phyloP scores from a whole-genome alignment of 2,113 vertebrate genomes.

The Myotis lucifugus region DNA sequence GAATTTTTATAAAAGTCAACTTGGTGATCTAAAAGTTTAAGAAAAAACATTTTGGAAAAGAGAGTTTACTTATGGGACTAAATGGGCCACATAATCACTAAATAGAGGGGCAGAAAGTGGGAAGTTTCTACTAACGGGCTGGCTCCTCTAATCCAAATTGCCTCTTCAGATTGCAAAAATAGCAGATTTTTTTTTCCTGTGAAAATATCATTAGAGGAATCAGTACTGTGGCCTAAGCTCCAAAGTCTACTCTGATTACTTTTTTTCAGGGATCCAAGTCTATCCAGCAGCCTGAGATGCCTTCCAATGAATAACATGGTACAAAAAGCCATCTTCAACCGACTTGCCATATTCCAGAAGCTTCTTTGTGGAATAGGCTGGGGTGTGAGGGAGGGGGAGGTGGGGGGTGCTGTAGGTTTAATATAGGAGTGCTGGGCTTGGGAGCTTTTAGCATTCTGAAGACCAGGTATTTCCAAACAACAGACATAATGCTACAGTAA shows the following conservation, averaged over 20 bases:
- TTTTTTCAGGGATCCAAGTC: not conserved
- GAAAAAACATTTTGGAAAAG: not conserved
- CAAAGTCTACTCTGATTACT: not conserved
- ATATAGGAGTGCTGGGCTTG: not conserved
- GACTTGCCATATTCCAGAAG: not conserved
- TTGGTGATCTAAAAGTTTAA: not conserved
- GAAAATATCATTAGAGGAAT: not conserved
- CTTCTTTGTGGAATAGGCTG: not conserved
- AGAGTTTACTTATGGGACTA: not conserved
- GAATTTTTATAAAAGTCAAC: not conserved
- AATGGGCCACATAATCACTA: not conserved
- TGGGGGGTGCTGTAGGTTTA: not conserved
- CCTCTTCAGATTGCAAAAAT: conserved; percentile 6
- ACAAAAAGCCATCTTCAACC: not conserved
- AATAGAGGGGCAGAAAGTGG: not conserved
- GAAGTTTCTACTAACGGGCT: not conserved
- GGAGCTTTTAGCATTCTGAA: not conserved
- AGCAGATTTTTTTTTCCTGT: conserved; percentile 10
- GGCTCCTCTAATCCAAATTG: not conserved
- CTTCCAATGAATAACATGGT: not conserved
- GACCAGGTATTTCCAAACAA: not conserved
- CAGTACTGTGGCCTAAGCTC: not conserved
- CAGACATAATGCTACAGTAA: not conserved
- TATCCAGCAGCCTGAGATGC: not conserved
- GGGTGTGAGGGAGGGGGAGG: too few species aligned